Base-by-base conservation (phyloP, 1,140 invertebrate species). In the Euwallacea similis region DNA sequence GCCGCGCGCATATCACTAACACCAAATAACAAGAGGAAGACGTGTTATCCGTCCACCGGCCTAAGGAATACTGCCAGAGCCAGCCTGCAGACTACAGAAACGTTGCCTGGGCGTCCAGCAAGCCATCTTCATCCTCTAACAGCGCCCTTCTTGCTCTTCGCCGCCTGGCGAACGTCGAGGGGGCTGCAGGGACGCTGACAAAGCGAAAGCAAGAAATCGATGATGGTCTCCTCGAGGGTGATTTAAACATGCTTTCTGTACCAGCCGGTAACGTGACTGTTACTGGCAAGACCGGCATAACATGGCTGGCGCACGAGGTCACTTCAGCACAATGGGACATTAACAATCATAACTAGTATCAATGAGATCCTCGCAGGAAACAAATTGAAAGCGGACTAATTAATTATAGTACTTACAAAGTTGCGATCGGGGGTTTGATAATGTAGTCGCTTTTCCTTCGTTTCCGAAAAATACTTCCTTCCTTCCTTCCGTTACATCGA, bases 1-100 rank as follows among this genome's bases (percentile, higher is more conserved):
- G 60, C 42, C 60, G 53, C 68, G 68, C 61, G 60, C 60, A 64
- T 64, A 42, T 47, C 7, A 58, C 42, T 16, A 61, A 58, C 46
- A 70, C 50, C 42, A 64, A 58, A 42, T 13, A 55, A 56, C 68
- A 70, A 70, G 60, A 69, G 43, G 68, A 70, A 61, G 70, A 66
- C 70, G 63, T 71, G 63, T 58, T 66, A 47, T 46, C 42, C 63
- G 70, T 66, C 70, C 55, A 71, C 70, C 63, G 59, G 63, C 54
- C 70, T 41, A 71, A 71, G 70, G 70, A 71, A 71, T 21, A 71
- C 70, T 71, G 63, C n/a, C 62, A 50, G 44, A 13, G 63, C 44
- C 62, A 50, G 62, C 62, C 42, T 60, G 68, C 68, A 65, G 62
- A 50, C 54, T 65, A 61, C 69, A 65, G 62, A 65, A 71, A 50